Evolutionary conservation across 2,888 invertebrate species (phyloP).

Genomic region (Cryptocheilus praepositus): DNA sequence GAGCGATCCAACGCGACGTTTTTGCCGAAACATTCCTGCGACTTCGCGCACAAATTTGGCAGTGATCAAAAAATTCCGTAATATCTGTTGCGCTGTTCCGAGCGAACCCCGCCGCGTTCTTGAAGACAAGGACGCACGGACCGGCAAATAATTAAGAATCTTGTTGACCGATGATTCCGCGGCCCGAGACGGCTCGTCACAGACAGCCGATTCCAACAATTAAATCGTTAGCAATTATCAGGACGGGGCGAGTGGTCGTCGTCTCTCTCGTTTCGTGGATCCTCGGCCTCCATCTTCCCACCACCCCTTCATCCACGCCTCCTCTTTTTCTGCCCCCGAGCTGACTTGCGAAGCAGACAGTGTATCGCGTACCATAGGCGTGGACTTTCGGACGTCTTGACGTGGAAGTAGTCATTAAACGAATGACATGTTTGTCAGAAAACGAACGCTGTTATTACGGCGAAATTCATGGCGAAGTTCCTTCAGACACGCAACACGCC

Average conservation of each 20-base stretch:
- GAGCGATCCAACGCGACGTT: too few species aligned
- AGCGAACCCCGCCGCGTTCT: neutral
- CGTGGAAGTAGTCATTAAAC: too few species aligned
- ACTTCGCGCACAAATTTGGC: slow-evolving; percentile 1
- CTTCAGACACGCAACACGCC: neutral
- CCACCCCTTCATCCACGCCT: slow-evolving; percentile 24
- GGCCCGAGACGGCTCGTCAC: slow-evolving; percentile 14
- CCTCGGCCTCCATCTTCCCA: slow-evolving; percentile 11
- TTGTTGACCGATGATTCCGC: neutral
- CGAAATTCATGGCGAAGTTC: neutral
- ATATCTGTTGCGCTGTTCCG: neutral
- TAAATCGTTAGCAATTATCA: slow-evolving; percentile 55
- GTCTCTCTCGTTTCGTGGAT: slow-evolving; percentile 20
- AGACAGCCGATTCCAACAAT: slow-evolving; percentile 47
- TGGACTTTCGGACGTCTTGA: too few species aligned
- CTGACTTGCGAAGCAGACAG: slow-evolving; percentile 5
- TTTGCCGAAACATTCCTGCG: too few species aligned
- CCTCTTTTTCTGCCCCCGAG: slow-evolving; percentile 20
- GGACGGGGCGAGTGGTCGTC: slow-evolving; percentile 37
- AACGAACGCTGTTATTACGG: too few species aligned
- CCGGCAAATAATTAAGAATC: slow-evolving; percentile 39
- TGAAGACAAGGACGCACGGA: slow-evolving; percentile 19
- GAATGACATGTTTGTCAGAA: too few species aligned
- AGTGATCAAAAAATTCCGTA: neutral
- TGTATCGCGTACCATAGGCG: too few species aligned